Evolutionary conservation across 2,888 invertebrate genomes (phyloP).

Genomic region (Noctua pronuba): DNA sequence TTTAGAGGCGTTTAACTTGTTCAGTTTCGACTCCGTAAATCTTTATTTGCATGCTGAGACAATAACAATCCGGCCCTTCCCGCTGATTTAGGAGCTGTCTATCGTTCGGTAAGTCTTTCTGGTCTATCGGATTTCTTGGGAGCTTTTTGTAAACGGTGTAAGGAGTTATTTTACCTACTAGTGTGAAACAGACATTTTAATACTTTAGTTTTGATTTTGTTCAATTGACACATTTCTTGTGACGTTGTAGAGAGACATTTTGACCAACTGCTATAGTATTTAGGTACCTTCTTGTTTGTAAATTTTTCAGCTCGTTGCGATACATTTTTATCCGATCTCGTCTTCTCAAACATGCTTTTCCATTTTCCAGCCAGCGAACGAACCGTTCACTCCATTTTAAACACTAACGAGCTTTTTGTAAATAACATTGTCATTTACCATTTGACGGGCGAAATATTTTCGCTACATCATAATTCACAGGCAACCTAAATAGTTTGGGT

Average conservation of each 20-base stretch:
- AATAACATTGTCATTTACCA: slow-evolving; percentile 47
- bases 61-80: slow-evolving; percentile 69
- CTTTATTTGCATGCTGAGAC: slow-evolving; percentile 79
- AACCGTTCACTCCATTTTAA: slow-evolving; percentile 33
- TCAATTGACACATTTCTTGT: neutral
- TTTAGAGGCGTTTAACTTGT: slow-evolving; percentile 82
- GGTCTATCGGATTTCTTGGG: slow-evolving; percentile 45
- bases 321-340: neutral
- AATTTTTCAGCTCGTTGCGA: neutral
- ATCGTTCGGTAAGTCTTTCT: slow-evolving; percentile 57
- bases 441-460: slow-evolving; percentile 50
- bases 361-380: slow-evolving; percentile 4
- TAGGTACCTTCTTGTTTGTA: neutral
- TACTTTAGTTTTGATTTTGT: neutral
- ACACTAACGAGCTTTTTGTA: slow-evolving; percentile 41
- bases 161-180: neutral
- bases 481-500: slow-evolving; percentile 71
- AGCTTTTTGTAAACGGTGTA: slow-evolving; percentile 4
- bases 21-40: slow-evolving; percentile 79
- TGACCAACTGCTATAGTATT: neutral
- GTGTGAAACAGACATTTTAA: neutral
- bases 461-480: slow-evolving; percentile 65
- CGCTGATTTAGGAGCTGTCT: slow-evolving; percentile 66
- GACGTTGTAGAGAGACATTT: too few relatives aligned
- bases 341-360: slow-evolving; percentile 2